A percentile compares a stretch with the other conserved stretches of the same genome.
phyloP scores from a whole-genome alignment of 2,888 invertebrate species.

The Nipponacmea schrenckii region DNA sequence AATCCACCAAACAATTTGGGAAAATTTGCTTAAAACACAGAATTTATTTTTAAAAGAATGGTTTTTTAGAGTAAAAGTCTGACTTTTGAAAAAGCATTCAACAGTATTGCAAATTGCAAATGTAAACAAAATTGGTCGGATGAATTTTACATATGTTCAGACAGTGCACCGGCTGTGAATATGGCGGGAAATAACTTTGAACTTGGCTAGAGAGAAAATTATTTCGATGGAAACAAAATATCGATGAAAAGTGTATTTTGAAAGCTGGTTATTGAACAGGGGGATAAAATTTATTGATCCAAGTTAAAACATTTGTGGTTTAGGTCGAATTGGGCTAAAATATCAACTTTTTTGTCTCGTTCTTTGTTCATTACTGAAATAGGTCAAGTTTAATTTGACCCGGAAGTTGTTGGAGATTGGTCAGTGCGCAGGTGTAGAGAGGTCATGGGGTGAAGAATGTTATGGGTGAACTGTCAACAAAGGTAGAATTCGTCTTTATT shows the following conservation, averaged over 20 bases:
- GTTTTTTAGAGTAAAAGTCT: too few relatives aligned
- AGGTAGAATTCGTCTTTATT: constrained; percentile 2
- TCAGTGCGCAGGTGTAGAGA: constrained; percentile 3
- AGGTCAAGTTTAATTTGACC: background rate
- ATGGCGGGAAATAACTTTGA: constrained; percentile 31
- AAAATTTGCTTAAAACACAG: too few relatives aligned
- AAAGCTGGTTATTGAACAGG: too few relatives aligned
- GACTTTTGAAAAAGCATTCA: too few relatives aligned
- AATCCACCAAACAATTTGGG: background rate
- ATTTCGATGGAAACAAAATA: constrained; percentile 8
- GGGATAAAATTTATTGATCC: too few relatives aligned
- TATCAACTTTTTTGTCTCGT: background rate
- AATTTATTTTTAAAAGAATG: too few relatives aligned
- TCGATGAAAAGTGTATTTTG: too few relatives aligned
- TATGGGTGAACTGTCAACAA: constrained; percentile 22
- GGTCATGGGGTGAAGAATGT: constrained; percentile 12
- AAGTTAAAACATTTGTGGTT: too few relatives aligned
- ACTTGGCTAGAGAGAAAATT: constrained; percentile 11
- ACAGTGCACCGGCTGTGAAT: constrained; percentile 10
- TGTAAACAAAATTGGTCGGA: background rate
- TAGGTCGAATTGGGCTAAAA: background rate
- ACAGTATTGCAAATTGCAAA: too few relatives aligned
- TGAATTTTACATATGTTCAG: background rate
- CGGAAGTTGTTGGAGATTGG: background rate
- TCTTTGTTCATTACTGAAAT: background rate